These are phyloP conservation scores for Oreortyx pictus DNA, from an alignment of 2,797 vertebrate species.

Conservation along the genomic window DNA sequence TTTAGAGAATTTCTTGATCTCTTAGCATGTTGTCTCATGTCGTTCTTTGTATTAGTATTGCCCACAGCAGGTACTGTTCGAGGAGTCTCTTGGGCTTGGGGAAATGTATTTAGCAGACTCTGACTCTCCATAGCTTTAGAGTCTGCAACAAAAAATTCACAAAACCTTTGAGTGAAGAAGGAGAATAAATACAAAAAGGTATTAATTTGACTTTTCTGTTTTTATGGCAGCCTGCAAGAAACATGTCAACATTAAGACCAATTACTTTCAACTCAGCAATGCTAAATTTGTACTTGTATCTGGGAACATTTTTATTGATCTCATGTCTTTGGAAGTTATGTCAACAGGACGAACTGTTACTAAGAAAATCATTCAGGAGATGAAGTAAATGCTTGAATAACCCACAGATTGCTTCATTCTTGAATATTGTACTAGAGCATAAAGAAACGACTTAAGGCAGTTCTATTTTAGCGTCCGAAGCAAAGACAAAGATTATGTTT, in stretches of 20 bases:
- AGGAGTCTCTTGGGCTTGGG: slow-evolving; percentile 47
- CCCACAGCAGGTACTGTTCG: slow-evolving; percentile 59
- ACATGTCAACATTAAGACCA: neutral
- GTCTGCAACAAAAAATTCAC: slow-evolving; percentile 51
- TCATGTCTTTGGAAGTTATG: neutral
- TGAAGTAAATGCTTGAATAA: slow-evolving; percentile 12
- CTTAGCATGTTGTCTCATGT: neutral
- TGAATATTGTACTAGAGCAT: neutral
- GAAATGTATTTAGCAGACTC: slow-evolving; percentile 64
- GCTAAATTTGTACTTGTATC: neutral
- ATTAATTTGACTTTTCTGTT: slow-evolving; percentile 32
- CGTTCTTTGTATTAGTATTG: slow-evolving; percentile 53
- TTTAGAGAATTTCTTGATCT: slow-evolving; percentile 64
- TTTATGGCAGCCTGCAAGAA: neutral
- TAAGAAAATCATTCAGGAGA: slow-evolving; percentile 9
- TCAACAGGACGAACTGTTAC: neutral
- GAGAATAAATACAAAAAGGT: slow-evolving; percentile 23
- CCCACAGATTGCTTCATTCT: neutral
- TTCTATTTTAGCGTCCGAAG: neutral
- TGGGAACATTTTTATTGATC: slow-evolving; percentile 33
- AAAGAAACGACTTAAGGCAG: neutral
- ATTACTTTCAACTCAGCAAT: neutral
- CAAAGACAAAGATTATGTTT: neutral
- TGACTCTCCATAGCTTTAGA: neutral
- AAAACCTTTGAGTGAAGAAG: slow-evolving; percentile 35